Base-by-base conservation (phyloP, 2,113 vertebrate genomes). In the Castor canadensis region DNA sequence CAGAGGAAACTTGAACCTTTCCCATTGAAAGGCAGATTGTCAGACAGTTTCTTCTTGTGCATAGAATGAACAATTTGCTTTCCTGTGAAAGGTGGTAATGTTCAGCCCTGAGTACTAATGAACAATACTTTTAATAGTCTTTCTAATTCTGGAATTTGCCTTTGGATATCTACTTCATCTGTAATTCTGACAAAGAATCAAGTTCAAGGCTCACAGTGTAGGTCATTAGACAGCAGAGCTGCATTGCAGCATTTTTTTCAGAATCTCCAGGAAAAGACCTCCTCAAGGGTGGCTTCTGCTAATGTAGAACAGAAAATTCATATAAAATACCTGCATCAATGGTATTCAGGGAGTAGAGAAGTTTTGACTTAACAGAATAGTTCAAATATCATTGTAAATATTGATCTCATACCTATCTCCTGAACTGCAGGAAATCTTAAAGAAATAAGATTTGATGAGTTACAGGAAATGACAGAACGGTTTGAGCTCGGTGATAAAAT, bases 141-240 rank as follows among this genome's bases (percentile, higher is more conserved):
- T 89, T 91, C 32, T 67, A 73, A 84, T 93, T 79, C 66, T 80
- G 56, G 56, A 60, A 22, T 38, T 87, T 93, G 69, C 40, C 47
- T 87, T 73, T 89, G 73, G 49, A 43, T 1, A 85, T 69, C 32
- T 69, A 58, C n/a, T 83, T 91, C 9, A 85, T 73, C 49, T 86
- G 19, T 64, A 81, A 75, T n/a, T 71, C 40, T 64, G 73, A 75
- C 9, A 62, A 56, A 89, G 28, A 88, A 81, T 69, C 7, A 75
- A 92, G 17, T 40, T 22, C 77, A 93, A 60, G 17, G n/a, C 13
- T 85, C 22, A 85, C 49, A 85, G 11, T 5, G 6, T 8, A 76
- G 45, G 32, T 62, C 38, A 32, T 30, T 77, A 93, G n/a, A 49
- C 3, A 93, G 24, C 69, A 64, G 10, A 7, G 11, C 28, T 77